Conservation (phyloP, 2,797 vertebrate genomes). For the Sebastes diaconus region DNA sequence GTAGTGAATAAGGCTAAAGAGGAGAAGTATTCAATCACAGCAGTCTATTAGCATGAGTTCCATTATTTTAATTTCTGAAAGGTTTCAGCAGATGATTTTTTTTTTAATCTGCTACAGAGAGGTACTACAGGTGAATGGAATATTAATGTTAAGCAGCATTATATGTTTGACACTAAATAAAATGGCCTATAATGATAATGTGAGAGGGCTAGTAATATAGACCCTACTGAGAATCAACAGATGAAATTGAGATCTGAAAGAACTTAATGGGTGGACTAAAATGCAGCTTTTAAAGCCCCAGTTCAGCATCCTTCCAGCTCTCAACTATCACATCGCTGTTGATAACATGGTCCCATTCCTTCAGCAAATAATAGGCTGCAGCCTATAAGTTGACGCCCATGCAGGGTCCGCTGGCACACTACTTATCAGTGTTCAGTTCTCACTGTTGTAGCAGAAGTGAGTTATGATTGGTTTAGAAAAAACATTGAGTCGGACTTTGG, state of each 20-base stretch:
- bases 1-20: background rate
- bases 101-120: background rate
- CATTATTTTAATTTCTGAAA: background rate
- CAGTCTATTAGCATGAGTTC: background rate
- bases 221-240: background rate
- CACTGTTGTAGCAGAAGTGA: background rate
- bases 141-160: background rate
- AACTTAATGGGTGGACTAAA: background rate
- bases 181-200: background rate
- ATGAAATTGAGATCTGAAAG: background rate
- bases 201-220: background rate
- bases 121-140: background rate
- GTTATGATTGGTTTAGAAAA: slow-evolving; percentile 1
- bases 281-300: background rate
- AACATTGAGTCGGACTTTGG: slow-evolving; percentile 11
- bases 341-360: background rate
- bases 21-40: background rate
- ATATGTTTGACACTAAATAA: background rate
- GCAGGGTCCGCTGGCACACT: background rate
- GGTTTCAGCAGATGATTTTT: background rate
- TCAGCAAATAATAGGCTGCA: background rate
- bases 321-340: background rate
- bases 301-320: background rate
- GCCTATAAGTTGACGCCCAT: background rate
- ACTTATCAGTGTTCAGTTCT: slow-evolving; percentile 4